Base-by-base conservation (phyloP, 2,888 invertebrate genomes). In the Gerris lacustris region DNA sequence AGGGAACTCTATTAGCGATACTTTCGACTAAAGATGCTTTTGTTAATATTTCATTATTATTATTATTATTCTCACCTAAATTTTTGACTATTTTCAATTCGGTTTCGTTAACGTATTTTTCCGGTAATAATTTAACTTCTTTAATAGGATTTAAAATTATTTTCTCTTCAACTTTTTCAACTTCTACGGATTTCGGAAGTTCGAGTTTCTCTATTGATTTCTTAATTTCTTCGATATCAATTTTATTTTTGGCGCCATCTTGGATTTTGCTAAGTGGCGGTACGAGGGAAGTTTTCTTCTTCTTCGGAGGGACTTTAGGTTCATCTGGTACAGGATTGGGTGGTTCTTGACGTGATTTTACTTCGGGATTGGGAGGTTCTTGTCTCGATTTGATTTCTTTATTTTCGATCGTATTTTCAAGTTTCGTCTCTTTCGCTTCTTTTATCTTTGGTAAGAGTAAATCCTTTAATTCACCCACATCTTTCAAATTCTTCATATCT, bases 261-360 rank as follows among this genome's bases (percentile, higher is more conserved):
- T 67, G 77, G 68, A 87, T 84, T 76, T 86, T 84, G 6, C 88
- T 81, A 77, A 88, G 86, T 67, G 84, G 83, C 77, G 86, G 86
- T 31, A 87, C 86, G 77, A 86, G 85, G 76, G 86, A 84, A 69
- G 88, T 68, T 45, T 70, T 69, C 43, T 76, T 72, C 31, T 72
- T 71, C 44, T 70, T 68, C 66, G 44, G 75, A 11, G 79, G 78
- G 66, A 64, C 47, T 43, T n/a, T 47, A 62, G 44, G 63, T 63
- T 69, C 63, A 5, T 44, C 62, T 44, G 62, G 31, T 7, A 31
- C 67, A 11, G n/a, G 44, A 9, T 43, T 15, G 9, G n/a, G 66
- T 5, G 66, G 66, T 43, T 76, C 68, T 44, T 71, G 68, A 31
- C 69, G 68, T 45, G 43, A 74, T 9, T 79, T 78, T 69, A 81